Conservation (phyloP, 2,888 invertebrate genomes). For the Chorisops tibialis region DNA sequence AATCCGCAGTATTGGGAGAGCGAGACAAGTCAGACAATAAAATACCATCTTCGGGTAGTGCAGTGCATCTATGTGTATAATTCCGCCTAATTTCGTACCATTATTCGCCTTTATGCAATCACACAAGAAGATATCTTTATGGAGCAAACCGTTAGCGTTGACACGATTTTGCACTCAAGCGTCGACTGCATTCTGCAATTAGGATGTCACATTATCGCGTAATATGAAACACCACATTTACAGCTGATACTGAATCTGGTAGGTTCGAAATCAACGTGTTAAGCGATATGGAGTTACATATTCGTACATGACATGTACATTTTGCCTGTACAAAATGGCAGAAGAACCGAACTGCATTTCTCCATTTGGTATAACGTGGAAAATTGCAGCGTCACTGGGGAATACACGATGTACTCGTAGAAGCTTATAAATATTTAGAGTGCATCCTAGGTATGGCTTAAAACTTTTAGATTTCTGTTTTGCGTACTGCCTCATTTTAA, state of each 20-base stretch:
- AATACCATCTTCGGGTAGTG: too few species aligned
- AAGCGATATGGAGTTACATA: neutral
- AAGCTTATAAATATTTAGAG: too few species aligned
- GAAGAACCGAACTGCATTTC: constrained; percentile 13
- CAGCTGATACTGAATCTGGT: neutral
- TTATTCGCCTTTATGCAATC: too few species aligned
- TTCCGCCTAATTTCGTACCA: too few species aligned
- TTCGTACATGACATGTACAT: constrained; percentile 3
- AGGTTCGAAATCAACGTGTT: constrained; percentile 7
- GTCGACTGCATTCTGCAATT: constrained; percentile 54
- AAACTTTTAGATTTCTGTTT: too few species aligned
- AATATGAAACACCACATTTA: constrained; percentile 14
- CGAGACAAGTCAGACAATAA: too few species aligned
- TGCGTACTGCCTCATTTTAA: too few species aligned
- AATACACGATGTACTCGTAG: constrained; percentile 25
- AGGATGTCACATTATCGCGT: constrained; percentile 47
- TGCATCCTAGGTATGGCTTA: too few species aligned
- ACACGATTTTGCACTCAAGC: constrained; percentile 54
- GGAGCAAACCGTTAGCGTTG: constrained; percentile 44
- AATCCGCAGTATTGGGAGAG: too few species aligned
- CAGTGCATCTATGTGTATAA: too few species aligned
- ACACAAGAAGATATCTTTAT: constrained; percentile 14
- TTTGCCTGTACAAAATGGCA: constrained; percentile 9
- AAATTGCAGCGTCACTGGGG: constrained; percentile 29
- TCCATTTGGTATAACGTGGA: constrained; percentile 18